Percentiles rank a stretch among this genome's conserved stretches.
These are phyloP conservation scores for Cassiopea xamachana DNA, from an alignment of 30 jellyfish, hydroid and myxozoan genomes.

Conservation along the genomic window DNA sequence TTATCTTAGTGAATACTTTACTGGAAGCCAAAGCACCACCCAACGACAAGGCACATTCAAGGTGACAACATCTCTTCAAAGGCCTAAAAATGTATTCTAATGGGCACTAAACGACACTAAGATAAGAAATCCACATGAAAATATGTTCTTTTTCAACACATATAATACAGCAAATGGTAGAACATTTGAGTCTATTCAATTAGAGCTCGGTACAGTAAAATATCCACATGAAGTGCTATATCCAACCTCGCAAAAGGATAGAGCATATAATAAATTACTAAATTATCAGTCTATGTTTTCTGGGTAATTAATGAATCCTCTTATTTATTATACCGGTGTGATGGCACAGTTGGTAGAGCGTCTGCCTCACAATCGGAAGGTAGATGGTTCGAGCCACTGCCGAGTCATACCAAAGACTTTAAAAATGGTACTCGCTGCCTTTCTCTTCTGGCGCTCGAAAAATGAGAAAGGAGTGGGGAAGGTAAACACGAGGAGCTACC, in stretches of 20 bases:
- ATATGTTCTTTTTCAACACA: background rate
- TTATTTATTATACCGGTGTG: too few relatives aligned
- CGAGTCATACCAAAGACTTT: too few relatives aligned
- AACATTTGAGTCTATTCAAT: background rate
- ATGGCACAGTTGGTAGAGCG: too few relatives aligned
- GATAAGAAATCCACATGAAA: background rate
- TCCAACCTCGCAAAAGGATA: background rate
- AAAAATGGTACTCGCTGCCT: too few relatives aligned
- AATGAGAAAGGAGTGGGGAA: too few relatives aligned
- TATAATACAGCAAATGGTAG: background rate
- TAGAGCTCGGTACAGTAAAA: background rate
- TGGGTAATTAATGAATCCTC: background rate
- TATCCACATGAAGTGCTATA: background rate
- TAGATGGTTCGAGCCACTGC: too few relatives aligned
- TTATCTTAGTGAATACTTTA: background rate
- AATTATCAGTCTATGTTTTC: background rate
- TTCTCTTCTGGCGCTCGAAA: too few relatives aligned
- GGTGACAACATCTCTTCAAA: background rate
- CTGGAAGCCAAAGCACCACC: background rate
- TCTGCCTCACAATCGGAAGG: too few relatives aligned
- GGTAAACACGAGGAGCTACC: too few relatives aligned
- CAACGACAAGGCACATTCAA: background rate
- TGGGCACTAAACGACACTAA: background rate
- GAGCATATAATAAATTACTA: background rate
- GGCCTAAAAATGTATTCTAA: background rate